Conservation (phyloP, 2,113 vertebrate species). For the Pollimyrus isidori region DNA sequence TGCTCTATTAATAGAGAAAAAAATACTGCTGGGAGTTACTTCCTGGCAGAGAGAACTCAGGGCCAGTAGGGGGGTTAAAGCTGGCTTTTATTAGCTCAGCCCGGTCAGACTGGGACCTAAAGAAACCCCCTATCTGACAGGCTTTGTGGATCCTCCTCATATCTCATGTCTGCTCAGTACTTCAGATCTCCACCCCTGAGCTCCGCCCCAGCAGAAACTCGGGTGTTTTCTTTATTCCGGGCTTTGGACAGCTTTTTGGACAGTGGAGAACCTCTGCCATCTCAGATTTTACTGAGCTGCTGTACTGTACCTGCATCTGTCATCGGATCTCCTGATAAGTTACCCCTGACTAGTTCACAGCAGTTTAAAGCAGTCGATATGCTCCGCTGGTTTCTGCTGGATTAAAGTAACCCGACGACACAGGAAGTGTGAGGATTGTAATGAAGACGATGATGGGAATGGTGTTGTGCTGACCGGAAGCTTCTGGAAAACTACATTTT, state of each 20-base stretch:
- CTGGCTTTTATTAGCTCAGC: background rate
- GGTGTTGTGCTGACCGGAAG: too few species aligned
- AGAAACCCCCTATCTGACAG: background rate
- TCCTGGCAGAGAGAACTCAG: background rate
- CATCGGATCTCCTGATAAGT: background rate
- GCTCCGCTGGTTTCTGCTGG: too few species aligned
- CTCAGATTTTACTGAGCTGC: background rate
- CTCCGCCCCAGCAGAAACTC: background rate
- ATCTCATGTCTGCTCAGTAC: background rate
- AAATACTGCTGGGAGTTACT: background rate
- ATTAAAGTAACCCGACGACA: too few species aligned
- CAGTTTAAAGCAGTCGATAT: background rate
- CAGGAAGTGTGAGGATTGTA: too few species aligned
- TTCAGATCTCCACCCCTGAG: background rate
- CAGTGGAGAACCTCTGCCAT: background rate
- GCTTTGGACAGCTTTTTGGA: background rate
- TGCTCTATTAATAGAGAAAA: background rate
- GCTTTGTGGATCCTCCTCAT: background rate
- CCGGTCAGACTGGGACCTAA: background rate
- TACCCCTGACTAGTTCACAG: background rate
- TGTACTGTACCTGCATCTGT: constrained; percentile 10
- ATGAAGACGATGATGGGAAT: too few species aligned
- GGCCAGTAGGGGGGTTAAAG: background rate
- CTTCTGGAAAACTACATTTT: background rate
- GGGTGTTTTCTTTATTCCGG: background rate